Conservation (phyloP, 2,797 vertebrate species). For the Myioborus melanocephalus region DNA sequence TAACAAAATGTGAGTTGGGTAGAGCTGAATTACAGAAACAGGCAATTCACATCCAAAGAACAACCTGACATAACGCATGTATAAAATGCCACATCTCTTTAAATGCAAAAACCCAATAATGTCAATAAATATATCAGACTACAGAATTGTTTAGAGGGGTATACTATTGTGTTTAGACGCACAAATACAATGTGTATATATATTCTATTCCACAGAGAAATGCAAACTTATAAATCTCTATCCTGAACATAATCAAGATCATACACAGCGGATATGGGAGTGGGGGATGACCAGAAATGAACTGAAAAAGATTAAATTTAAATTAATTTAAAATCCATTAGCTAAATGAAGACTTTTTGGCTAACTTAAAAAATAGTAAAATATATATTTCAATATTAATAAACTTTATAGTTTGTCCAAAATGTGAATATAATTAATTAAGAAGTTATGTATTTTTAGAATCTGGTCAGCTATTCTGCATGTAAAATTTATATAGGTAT, state of each 20-base stretch:
- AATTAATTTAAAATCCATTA: neutral
- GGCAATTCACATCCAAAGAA: neutral
- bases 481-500: neutral
- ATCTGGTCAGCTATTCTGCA: neutral
- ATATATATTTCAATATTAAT: neutral
- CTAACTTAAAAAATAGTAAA: neutral
- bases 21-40: neutral
- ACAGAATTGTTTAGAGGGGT: neutral
- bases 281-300: neutral
- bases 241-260: neutral
- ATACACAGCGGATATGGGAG: neutral
- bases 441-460: neutral
- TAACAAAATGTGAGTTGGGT: neutral
- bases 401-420: neutral
- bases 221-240: neutral
- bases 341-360: neutral
- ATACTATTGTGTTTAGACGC: neutral
- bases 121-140: neutral
- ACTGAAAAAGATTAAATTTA: neutral
- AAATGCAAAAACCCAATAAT: neutral
- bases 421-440: neutral
- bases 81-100: neutral
- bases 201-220: neutral
- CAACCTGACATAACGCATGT: neutral
- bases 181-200: neutral